Evolutionary conservation across 2,113 vertebrate genomes (phyloP).

Genomic region (Chiloscyllium plagiosum): DNA sequence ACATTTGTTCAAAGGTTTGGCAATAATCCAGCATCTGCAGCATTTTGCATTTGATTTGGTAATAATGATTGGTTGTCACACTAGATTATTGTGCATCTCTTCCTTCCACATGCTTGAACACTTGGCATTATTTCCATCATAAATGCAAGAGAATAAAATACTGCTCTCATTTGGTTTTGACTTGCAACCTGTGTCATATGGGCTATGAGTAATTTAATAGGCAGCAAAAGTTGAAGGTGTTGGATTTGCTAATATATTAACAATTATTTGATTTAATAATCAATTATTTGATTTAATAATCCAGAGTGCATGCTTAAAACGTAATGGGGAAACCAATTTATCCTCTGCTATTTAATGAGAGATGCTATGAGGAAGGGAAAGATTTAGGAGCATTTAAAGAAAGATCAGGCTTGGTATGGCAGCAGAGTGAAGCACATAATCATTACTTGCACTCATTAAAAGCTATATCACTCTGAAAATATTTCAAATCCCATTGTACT

Average conservation of each 20-base stretch:
- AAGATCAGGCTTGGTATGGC: background rate
- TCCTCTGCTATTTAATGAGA: background rate
- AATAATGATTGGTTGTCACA: background rate
- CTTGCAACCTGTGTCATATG: background rate
- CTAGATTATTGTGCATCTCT: background rate
- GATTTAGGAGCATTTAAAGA: background rate
- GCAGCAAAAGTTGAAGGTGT: background rate
- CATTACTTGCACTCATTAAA: background rate
- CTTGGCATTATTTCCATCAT: background rate
- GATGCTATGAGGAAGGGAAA: background rate
- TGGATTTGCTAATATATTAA: background rate
- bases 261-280: background rate
- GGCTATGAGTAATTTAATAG: background rate
- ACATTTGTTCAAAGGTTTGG: background rate
- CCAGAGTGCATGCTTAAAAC: background rate
- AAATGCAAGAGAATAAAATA: background rate
- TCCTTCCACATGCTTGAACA: background rate
- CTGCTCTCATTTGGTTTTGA: background rate
- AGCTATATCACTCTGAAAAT: background rate
- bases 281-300: background rate
- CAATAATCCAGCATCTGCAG: background rate
- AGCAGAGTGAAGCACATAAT: background rate
- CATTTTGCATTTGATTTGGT: background rate
- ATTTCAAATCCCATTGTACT: background rate
- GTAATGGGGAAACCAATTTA: slow-evolving; percentile 1